phyloP scores from a whole-genome alignment of 2,888 invertebrate genomes.

The Globia sparganii region DNA sequence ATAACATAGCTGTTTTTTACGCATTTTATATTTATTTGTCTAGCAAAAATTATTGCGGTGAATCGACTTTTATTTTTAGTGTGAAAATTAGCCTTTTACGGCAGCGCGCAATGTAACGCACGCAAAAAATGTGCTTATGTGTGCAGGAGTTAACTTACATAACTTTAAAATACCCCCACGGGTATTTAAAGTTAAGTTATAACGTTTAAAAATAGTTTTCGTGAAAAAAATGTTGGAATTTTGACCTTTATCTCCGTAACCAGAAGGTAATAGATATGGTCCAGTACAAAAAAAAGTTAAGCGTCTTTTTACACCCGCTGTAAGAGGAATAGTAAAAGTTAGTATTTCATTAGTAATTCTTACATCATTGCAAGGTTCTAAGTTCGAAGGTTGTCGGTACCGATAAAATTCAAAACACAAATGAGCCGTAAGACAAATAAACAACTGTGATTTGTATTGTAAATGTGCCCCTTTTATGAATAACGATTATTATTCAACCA shows the following conservation, averaged over 20 bases:
- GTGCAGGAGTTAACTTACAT: not conserved
- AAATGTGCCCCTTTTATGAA: not conserved
- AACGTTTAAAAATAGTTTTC: too few species aligned
- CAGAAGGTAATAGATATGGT: not conserved
- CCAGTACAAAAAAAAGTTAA: not conserved
- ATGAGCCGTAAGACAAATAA: not conserved
- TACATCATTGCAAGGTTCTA: too few species aligned
- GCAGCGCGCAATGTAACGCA: not conserved
- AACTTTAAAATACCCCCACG: too few species aligned
- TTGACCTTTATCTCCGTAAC: not conserved
- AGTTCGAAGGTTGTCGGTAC: too few species aligned
- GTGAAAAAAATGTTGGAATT: too few species aligned
- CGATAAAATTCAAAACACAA: too few species aligned
- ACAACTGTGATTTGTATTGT: not conserved
- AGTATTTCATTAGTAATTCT: not conserved
- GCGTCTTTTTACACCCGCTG: not conserved
- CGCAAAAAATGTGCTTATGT: not conserved
- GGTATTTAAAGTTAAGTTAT: too few species aligned
- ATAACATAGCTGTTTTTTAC: not conserved
- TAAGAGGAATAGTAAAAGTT: not conserved
- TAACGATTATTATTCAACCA: not conserved
- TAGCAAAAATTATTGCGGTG: not conserved
- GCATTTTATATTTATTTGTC: not conserved
- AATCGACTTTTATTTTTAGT: not conserved
- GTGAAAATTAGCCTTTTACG: not conserved